Evolutionary conservation across 2,888 invertebrate genomes (phyloP).

Genomic region (Bruchidius siliquastri): DNA sequence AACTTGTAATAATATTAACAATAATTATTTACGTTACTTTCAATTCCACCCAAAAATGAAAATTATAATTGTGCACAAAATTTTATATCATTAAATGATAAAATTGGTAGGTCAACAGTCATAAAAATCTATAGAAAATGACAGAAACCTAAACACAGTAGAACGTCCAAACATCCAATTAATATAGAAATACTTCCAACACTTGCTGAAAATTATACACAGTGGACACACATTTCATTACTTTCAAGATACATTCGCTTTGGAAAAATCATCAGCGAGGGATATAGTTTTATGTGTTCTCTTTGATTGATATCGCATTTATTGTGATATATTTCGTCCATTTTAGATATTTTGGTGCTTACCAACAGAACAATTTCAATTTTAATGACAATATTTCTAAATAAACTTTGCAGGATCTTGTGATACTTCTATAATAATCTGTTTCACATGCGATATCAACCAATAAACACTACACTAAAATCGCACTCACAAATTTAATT

Average conservation of each 20-base stretch:
- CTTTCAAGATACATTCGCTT: not conserved
- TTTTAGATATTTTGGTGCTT: too few relatives aligned
- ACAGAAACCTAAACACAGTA: constrained; percentile 40
- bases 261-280: not conserved
- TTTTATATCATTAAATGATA: constrained; percentile 9
- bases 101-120: constrained; percentile 33
- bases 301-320: not conserved
- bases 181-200: constrained; percentile 46
- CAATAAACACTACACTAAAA: not conserved
- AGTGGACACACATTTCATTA: not conserved
- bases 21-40: not conserved
- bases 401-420: too few relatives aligned
- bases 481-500: not conserved
- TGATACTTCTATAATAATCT: too few relatives aligned
- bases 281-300: not conserved
- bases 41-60: not conserved
- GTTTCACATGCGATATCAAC: not conserved
- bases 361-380: too few relatives aligned
- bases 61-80: not conserved
- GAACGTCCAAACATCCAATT: constrained; percentile 39
- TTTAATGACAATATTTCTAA: too few relatives aligned
- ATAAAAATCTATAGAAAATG: constrained; percentile 40
- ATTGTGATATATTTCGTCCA: too few relatives aligned
- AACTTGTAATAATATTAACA: constrained; percentile 12
- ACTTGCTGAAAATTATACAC: constrained; percentile 44